phyloP scores from a whole-genome alignment of 1,140 invertebrate genomes.

The Lerema accius region DNA sequence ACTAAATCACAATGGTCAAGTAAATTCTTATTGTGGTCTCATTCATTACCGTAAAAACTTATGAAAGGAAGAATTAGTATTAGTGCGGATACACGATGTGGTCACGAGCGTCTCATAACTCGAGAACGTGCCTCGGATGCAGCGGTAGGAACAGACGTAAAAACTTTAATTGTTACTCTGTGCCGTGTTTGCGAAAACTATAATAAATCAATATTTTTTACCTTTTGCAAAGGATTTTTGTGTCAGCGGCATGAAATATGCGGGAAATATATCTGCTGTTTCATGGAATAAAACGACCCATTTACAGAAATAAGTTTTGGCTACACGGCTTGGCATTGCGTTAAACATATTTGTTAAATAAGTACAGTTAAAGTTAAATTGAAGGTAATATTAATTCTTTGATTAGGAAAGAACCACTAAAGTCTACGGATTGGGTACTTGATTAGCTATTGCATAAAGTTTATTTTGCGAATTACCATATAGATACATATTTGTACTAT shows the following conservation, averaged over 20 bases:
- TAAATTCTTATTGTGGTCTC: background rate
- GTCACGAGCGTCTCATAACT: conserved; percentile 68
- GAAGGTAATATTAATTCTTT: too few species aligned
- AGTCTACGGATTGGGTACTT: too few species aligned
- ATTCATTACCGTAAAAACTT: background rate
- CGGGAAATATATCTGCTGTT: conserved; percentile 36
- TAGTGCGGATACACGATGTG: conserved; percentile 28
- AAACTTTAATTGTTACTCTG: conserved; percentile 64
- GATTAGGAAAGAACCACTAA: too few species aligned
- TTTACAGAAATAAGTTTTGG: conserved; percentile 37
- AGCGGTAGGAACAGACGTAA: conserved; percentile 42
- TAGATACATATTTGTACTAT: too few species aligned
- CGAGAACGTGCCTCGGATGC: conserved; percentile 53
- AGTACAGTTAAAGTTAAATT: too few species aligned
- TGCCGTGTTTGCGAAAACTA: conserved; percentile 40
- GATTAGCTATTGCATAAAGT: too few species aligned
- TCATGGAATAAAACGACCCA: conserved; percentile 40
- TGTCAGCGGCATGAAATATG: conserved; percentile 34
- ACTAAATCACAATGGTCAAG: background rate
- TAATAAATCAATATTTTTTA: conserved; percentile 45
- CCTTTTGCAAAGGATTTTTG: conserved; percentile 34
- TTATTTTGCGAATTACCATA: too few species aligned
- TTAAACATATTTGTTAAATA: too few species aligned
- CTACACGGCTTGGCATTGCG: background rate
- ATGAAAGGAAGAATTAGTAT: conserved; percentile 6